These are phyloP conservation scores for Drosophila tristis DNA, from an alignment of 1,140 invertebrate species.

Conservation along the genomic window DNA sequence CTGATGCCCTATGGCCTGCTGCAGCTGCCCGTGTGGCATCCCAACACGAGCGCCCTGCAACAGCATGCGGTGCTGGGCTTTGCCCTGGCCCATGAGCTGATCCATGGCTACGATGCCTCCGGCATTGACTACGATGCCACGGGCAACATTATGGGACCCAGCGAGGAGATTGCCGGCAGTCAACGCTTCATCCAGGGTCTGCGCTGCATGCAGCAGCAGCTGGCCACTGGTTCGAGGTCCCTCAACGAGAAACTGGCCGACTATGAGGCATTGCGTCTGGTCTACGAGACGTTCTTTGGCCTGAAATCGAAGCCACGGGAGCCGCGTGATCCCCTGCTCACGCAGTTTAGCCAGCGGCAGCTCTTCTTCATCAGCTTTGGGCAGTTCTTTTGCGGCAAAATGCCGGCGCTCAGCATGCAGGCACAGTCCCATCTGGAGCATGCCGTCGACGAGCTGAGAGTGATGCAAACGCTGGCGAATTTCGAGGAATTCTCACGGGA, in stretches of 20 bases:
- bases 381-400: slow-evolving; percentile 94
- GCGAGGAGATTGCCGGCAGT: slow-evolving; percentile 70
- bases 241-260: slow-evolving; percentile 77
- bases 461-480: slow-evolving; percentile 93
- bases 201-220: slow-evolving; percentile 73
- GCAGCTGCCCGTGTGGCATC: slow-evolving; percentile 72
- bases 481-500: slow-evolving; percentile 91
- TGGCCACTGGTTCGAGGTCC: slow-evolving; percentile 68
- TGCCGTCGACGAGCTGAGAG: slow-evolving; percentile 91
- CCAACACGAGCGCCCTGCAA: slow-evolving; percentile 58
- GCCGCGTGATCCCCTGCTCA: slow-evolving; percentile 58
- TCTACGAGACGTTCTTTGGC: slow-evolving; percentile 69
- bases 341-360: slow-evolving; percentile 90
- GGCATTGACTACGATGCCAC: slow-evolving; percentile 72
- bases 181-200: slow-evolving; percentile 62
- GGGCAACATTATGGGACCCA: slow-evolving; percentile 77
- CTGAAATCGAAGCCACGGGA: slow-evolving; percentile 26
- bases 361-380: slow-evolving; percentile 94
- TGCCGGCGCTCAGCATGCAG: slow-evolving; percentile 91
- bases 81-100: slow-evolving; percentile 66
- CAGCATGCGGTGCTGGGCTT: slow-evolving; percentile 77
- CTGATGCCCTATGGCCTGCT: slow-evolving; percentile 71
- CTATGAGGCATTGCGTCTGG: slow-evolving; percentile 70
- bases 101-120: slow-evolving; percentile 72
- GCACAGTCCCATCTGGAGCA: slow-evolving; percentile 90